Base-by-base conservation (phyloP, 1,140 invertebrate genomes). In the Bombus terrestris region DNA sequence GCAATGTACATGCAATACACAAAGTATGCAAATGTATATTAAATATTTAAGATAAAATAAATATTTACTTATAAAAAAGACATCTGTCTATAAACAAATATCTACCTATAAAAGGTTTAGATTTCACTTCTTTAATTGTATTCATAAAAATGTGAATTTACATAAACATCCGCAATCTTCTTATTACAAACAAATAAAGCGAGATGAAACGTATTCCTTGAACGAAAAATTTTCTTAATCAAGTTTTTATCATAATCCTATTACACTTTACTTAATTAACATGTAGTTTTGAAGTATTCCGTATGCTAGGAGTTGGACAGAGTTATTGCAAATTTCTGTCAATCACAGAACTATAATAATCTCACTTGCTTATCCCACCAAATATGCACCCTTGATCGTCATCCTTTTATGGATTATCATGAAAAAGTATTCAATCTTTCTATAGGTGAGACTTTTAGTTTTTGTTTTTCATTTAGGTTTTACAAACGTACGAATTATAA, bases 401-500 rank as follows among this genome's bases (percentile, higher is more conserved):
- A 18, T 22, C 3, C 22, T 74, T 47, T 22, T 10, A 12, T 74
- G 22, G 8, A 62, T 43, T 74, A n/a, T 37, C 25, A n/a, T 80
- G 83, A 78, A 89, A 89, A 89, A 72, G 39, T 88, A 72, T 79
- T 86, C 66, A 86, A 80, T 89, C 83, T 83, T 82, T 83, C 59
- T 43, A 75, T 41, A 25, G 2, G 4, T 22, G 25, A n/a, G 25
- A 62, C 39, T 25, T 25, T 22, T 37, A 39, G 9, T 35, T 53
- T 22, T n/a, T 59, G 18, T 43, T 18, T 28, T 5, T 1, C 18
- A n/a, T 62, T 72, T 87, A 89, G 3, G 81, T 89, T 15, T 89
- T 89, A 35, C 86, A 89, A n/a, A 89, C 57, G 5, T 87, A 89
- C 2, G 88, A 90, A 74, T 89, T 89, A 47, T 89, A 90, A 43